Evolutionary conservation across 2,797 vertebrate species (phyloP).

Genomic region (Psittacula derbiana): DNA sequence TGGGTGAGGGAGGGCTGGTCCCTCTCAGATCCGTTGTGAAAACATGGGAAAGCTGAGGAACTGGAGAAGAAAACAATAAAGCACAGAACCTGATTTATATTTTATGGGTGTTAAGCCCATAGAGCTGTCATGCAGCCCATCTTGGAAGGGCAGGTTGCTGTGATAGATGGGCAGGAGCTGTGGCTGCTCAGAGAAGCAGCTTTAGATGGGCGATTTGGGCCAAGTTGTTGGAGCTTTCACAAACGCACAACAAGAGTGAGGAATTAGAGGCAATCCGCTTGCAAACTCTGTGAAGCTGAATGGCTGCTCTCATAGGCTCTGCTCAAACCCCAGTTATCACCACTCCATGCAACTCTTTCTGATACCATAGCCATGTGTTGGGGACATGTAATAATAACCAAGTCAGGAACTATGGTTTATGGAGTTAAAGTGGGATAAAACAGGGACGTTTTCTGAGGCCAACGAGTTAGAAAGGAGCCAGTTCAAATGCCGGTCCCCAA

Average conservation of each 20-base stretch:
- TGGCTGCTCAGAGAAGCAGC: background rate
- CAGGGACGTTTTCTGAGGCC: background rate
- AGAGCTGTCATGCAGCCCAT: background rate
- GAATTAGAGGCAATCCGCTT: background rate
- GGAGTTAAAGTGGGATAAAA: background rate
- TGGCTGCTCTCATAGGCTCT: background rate
- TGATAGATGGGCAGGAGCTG: background rate
- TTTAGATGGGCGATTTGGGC: background rate
- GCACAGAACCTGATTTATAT: background rate
- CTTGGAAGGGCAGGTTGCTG: background rate
- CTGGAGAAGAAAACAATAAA: background rate
- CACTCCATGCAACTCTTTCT: accelerated
- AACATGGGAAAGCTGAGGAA: background rate
- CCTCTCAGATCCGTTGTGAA: background rate
- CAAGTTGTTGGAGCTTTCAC: background rate
- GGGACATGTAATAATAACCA: accelerated
- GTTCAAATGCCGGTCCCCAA: accelerated
- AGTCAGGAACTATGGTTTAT: accelerated
- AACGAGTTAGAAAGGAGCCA: background rate
- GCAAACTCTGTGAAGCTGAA: background rate
- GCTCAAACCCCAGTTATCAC: accelerated
- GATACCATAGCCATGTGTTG: accelerated
- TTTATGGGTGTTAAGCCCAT: background rate
- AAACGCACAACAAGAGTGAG: background rate
- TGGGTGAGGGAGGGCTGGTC: background rate